These are phyloP conservation scores for Branchellion lobata DNA, from an alignment of 2,888 invertebrate species.

Conservation along the genomic window DNA sequence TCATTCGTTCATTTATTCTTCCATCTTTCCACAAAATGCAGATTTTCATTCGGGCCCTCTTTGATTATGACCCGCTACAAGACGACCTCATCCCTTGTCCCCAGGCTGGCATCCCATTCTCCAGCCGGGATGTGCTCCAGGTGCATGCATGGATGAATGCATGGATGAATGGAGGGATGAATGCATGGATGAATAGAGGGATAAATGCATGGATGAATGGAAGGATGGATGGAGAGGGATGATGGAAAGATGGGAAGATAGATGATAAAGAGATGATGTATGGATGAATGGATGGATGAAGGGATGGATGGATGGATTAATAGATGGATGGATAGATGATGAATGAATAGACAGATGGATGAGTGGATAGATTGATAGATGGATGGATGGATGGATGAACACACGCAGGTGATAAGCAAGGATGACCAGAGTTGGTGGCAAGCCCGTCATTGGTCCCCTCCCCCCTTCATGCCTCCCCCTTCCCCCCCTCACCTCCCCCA, in stretches of 20 bases:
- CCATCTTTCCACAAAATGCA: constrained; percentile 63
- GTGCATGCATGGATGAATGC: constrained; percentile 60
- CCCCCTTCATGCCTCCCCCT: background rate
- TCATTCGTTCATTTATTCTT: background rate
- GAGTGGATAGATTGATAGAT: no score
- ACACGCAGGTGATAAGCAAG: constrained; percentile 83
- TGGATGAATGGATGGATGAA: no score
- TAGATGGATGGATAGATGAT: no score
- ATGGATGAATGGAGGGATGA: background rate
- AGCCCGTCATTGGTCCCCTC: constrained; percentile 58
- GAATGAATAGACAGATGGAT: no score
- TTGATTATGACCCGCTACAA: constrained; percentile 94
- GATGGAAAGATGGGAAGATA: no score
- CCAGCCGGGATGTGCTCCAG: constrained; percentile 81
- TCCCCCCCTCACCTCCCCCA: background rate
- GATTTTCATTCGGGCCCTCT: constrained; percentile 98
- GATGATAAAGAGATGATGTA: no score
- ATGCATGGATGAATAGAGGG: no score
- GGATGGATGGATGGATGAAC: no score
- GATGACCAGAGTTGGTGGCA: constrained; percentile 99
- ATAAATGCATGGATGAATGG: background rate
- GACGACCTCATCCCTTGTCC: constrained; percentile 98
- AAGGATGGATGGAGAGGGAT: background rate
- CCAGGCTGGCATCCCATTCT: constrained; percentile 95
- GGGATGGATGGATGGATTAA: no score